Base-by-base conservation (phyloP, 2,888 invertebrate genomes). In the Plemyria rubiginata region DNA sequence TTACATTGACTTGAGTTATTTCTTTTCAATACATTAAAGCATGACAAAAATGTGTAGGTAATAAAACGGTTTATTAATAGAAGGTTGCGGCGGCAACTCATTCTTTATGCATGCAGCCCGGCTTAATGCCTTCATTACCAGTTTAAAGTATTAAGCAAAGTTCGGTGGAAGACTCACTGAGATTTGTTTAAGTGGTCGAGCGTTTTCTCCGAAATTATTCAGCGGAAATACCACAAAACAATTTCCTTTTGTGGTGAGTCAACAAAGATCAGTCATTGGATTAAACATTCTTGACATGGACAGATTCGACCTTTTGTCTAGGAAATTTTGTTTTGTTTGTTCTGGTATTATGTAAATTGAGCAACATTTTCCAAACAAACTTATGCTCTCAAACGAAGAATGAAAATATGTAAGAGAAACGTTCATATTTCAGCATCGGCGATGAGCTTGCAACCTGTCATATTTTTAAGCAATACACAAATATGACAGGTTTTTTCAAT, bases 61-160 rank as follows among this genome's bases (percentile, higher is more conserved):
- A 79, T 83, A 82, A 85, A 78, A 72, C 62, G 72, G 74, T 78
- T 86, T 90, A 89, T 88, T 89, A 86, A 86, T 84, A 79, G 79
- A 69, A 77, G 80, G 77, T 81, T 78, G 87, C 75, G 84, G 85
- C 74, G 73, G 80, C 74, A 77, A 74, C 87, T 88, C 86, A 90
- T 90, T 86, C 74, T 76, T 88, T 87, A 92, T 92, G 88, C 91
- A 91, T 90, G 89, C 90, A 85, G 87, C 85, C 86, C 84, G 87
- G 85, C 81, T 86, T 90, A 90, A 90, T 89, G 84, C 87, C 87
- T 90, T 91, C 88, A 90, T 91, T 90, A 90, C 85, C 87, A 90
- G 90, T 91, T 92, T 90, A 90, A 91, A 91, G 91, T 90, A 90
- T 90, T 88, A 90, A 86, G 86, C 85, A 88, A 90, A 90, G 89